Evolutionary conservation across 1,140 invertebrate genomes (phyloP), one percentile per base, ranked within the genome.

Genomic region (Panagrolaimus sp.): DNA sequence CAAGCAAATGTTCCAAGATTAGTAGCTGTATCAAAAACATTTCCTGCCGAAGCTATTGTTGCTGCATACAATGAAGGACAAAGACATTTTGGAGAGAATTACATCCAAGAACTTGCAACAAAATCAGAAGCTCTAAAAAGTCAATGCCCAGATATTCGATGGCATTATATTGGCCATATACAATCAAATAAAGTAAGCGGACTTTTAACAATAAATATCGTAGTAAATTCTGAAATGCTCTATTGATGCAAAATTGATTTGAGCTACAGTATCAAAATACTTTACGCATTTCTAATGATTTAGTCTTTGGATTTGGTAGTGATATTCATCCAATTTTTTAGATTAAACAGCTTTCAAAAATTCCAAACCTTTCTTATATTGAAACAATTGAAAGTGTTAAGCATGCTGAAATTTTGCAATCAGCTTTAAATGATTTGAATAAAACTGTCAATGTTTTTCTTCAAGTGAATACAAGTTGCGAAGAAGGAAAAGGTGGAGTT

Each of bases 141-240:
- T 66, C 87, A 89, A 78, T 97, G 93, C 83, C 88, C 88, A 72
- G 92, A 98, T 31, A 96, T 98, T 62, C 88, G 87, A 80, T 98
- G 95, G 95, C 95, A 98, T 85, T 96, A 94, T 73, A 98, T 98
- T 83, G 96, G 96, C 0, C 90, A 92, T 82, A 83, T 98, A 53
- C 96, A 98, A 85, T 88, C 86, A 31, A 97, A 95, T 82, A 97
- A 98, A 87, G 87, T 94, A 11, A 66, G 43, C 61, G n/a, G n/a
- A n/a, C n/a, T n/a, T n/a, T n/a, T n/a, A n/a, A n/a, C n/a, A n/a
- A n/a, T n/a, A n/a, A n/a, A n/a, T n/a, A n/a, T n/a, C n/a, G n/a
- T n/a, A n/a, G n/a, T n/a, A n/a, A n/a, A n/a, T n/a, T n/a, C n/a
- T n/a, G n/a, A n/a, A n/a, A n/a, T n/a, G n/a, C n/a, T n/a, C n/a